Evolutionary conservation across 1,140 invertebrate genomes (phyloP).

Genomic region (Gonioctena quinquepunctata): DNA sequence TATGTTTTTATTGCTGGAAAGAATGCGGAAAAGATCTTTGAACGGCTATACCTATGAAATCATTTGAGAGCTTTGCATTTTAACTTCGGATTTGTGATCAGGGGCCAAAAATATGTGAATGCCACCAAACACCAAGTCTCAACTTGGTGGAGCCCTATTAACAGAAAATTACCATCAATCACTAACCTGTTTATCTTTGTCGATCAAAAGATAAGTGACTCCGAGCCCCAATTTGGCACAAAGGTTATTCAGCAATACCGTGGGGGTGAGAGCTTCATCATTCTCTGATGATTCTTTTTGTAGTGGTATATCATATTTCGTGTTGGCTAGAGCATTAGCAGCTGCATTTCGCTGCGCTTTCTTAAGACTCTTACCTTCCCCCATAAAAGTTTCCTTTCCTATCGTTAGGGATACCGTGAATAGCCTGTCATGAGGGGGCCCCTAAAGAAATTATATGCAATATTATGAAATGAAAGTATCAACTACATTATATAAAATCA

Average conservation of each 20-base stretch:
- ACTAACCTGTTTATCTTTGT: constrained; percentile 3
- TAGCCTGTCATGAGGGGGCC: constrained; percentile 34
- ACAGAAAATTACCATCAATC: too few species aligned
- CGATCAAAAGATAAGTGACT: constrained; percentile 22
- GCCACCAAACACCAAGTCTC: too few species aligned
- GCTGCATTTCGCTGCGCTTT: constrained; percentile 42
- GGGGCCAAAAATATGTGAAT: too few species aligned
- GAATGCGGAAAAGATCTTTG: too few species aligned
- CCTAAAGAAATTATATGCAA: constrained; percentile 25
- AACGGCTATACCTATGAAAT: too few species aligned
- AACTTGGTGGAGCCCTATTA: too few species aligned
- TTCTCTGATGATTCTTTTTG: constrained; percentile 29
- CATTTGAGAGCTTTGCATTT: too few species aligned
- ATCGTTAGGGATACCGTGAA: constrained; percentile 40
- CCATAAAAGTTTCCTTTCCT: constrained; percentile 42
- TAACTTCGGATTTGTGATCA: too few species aligned
- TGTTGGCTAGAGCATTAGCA: constrained; percentile 32
- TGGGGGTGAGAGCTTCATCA: constrained; percentile 34
- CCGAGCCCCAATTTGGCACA: constrained; percentile 38
- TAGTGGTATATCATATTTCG: constrained; percentile 36
- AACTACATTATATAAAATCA: too few species aligned
- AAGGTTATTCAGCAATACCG: constrained; percentile 44
- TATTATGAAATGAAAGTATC: not conserved
- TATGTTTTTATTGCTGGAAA: too few species aligned
- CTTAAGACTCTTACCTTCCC: constrained; percentile 39